phyloP scores from a whole-genome alignment of 2,888 invertebrate genomes.

The Cantharis flavilabris region DNA sequence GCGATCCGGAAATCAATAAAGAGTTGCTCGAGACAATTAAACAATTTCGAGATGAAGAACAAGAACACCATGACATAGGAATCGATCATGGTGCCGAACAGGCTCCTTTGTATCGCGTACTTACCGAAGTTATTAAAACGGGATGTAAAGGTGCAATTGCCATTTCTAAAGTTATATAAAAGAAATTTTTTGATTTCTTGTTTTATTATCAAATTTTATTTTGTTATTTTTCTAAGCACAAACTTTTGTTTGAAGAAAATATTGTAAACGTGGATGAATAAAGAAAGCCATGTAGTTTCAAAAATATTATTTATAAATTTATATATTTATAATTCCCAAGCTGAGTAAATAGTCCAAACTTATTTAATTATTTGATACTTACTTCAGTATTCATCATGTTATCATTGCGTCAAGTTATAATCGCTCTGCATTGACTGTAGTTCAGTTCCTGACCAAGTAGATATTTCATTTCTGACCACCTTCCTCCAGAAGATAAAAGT shows the following conservation, averaged over 20 bases:
- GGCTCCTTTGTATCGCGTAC: slow-evolving; percentile 86
- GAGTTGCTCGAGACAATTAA: slow-evolving; percentile 86
- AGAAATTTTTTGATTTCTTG: not conserved
- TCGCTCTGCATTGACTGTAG: too few species aligned
- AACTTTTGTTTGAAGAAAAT: not conserved
- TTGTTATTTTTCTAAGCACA: not conserved
- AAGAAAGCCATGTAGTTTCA: too few species aligned
- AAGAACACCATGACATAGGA: slow-evolving; percentile 96
- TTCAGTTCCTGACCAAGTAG: too few species aligned
- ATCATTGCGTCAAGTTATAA: too few species aligned
- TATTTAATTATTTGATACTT: too few species aligned
- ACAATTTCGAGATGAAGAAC: slow-evolving; percentile 93
- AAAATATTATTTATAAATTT: too few species aligned
- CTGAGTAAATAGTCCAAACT: too few species aligned
- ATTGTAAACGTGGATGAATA: too few species aligned
- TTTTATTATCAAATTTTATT: not conserved
- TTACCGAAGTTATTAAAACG: slow-evolving; percentile 84
- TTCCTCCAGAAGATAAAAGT: too few species aligned
- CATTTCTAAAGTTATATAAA: slow-evolving; percentile 84
- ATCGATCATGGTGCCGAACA: slow-evolving; percentile 92
- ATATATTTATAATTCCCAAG: too few species aligned
- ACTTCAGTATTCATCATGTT: too few species aligned
- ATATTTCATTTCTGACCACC: too few species aligned
- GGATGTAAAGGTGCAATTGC: slow-evolving; percentile 95
- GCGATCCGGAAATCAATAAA: slow-evolving; percentile 61